A percentile compares a stretch with the other conserved stretches of the same genome.
These are phyloP conservation scores for Reticulitermes speratus DNA, from an alignment of 1,140 invertebrate species.

Conservation along the genomic window DNA sequence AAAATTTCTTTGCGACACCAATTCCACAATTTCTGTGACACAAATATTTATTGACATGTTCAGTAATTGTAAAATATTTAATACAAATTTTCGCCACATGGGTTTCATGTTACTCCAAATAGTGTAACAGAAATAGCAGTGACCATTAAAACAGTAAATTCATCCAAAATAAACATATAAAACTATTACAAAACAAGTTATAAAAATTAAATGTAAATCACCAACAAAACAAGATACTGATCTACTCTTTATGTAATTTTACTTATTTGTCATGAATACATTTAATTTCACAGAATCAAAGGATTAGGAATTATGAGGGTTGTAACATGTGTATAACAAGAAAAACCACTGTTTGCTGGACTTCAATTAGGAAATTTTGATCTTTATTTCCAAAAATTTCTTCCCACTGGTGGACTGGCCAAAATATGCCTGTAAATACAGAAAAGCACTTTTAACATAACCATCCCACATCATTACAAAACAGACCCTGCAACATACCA, in stretches of 20 bases:
- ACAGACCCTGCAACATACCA: slow-evolving; percentile 32
- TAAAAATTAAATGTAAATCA: neutral
- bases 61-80: neutral
- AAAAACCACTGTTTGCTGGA: slow-evolving; percentile 41
- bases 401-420: slow-evolving; percentile 47
- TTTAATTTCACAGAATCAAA: neutral
- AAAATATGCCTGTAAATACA: slow-evolving; percentile 55
- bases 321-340: neutral
- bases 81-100: neutral
- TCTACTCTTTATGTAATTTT: neutral
- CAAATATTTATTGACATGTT: neutral
- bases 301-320: neutral
- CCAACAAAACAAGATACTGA: neutral
- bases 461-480: slow-evolving; percentile 37
- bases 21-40: neutral
- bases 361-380: slow-evolving; percentile 48
- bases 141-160: neutral
- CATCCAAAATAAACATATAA: neutral
- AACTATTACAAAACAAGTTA: neutral
- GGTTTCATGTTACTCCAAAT: too few relatives aligned
- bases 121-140: too few relatives aligned
- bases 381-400: slow-evolving; percentile 57
- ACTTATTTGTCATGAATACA: neutral
- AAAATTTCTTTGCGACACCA: too few relatives aligned
- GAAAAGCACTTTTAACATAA: slow-evolving; percentile 40